Evolutionary conservation across 2,888 invertebrate genomes (phyloP), one percentile per base, ranked within the genome.

Genomic region (Caenorhabditis doughertyi): DNA sequence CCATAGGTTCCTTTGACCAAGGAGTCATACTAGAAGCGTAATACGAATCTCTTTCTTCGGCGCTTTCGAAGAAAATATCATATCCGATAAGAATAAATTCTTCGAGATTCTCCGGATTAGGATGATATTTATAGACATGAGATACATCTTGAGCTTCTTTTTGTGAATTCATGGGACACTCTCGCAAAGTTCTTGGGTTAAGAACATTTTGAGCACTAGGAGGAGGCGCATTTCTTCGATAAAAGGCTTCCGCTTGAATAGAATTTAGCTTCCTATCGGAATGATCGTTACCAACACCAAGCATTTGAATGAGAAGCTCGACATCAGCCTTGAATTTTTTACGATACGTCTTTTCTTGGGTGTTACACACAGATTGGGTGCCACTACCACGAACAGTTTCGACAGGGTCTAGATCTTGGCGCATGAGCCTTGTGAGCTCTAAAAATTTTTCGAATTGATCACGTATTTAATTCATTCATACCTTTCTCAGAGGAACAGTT

Each of bases 1-100:
- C 5, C 29, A 81, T 51, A 0, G 62, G 68, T 23, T 76, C 81
- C 32, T 76, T 81, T 32, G 74, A 74, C 76, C 76, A 81, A 13
- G 49, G 23, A 0, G 76, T 58, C 73, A 71, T 71, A 18, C 55
- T 56, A 5, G 76, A 58, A 16, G 44, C 27, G 11, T 13, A 56
- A 53, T 65, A 81, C 1, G 29, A 0, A 47, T 81, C 71, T 42
- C 74, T 23, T 9, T 68, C 64, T 16, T 62, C 44, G 3, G 32
- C 47, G 9, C 39, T 39, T 5, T 39, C 64, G 18, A 76, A 76
- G 13, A 1, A 13, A 0, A 21, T 42, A 11, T 76, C 71, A 35
- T 51, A 76, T 13, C 44, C 70, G 0, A 81, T 18, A 11, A 76
- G 35, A 21, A 76, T 58, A 4, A 76, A 32, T n/a, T 76, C 29